Evolutionary conservation across 2,888 invertebrate species (phyloP).

Genomic region (Epistrophella euchroma): DNA sequence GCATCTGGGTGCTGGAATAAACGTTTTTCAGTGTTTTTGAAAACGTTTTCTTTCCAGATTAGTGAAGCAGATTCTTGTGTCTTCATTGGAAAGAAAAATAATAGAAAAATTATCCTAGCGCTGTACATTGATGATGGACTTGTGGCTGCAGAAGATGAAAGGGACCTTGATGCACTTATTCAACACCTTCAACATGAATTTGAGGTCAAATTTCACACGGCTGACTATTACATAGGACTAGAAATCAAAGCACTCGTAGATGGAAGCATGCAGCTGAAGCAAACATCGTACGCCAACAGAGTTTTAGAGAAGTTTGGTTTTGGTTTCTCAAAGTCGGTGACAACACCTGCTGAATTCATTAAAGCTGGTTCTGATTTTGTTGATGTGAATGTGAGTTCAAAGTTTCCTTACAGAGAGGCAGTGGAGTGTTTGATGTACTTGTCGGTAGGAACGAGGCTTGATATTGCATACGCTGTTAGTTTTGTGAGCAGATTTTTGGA

Average conservation of each 20-base stretch:
- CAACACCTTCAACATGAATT: neutral
- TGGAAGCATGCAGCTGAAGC: slow-evolving; percentile 1
- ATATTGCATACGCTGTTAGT: too few relatives aligned
- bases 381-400: too few relatives aligned
- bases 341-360: neutral
- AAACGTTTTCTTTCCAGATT: neutral
- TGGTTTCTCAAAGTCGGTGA: neutral
- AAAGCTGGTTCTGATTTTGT: too few relatives aligned
- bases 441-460: too few relatives aligned
- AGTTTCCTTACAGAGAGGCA: too few relatives aligned
- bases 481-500: too few relatives aligned
- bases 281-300: neutral
- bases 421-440: too few relatives aligned
- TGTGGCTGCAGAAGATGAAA: neutral
- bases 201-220: neutral
- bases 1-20: neutral
- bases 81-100: neutral
- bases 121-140: neutral
- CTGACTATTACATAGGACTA: neutral
- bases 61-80: neutral
- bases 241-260: neutral
- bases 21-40: neutral
- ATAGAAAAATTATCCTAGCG: neutral
- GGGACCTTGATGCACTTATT: neutral
- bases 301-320: neutral